A percentile compares a stretch with the other conserved stretches of the same genome.
Conservation (phyloP, 2,797 vertebrate species). For the Siniperca undulata region DNA sequence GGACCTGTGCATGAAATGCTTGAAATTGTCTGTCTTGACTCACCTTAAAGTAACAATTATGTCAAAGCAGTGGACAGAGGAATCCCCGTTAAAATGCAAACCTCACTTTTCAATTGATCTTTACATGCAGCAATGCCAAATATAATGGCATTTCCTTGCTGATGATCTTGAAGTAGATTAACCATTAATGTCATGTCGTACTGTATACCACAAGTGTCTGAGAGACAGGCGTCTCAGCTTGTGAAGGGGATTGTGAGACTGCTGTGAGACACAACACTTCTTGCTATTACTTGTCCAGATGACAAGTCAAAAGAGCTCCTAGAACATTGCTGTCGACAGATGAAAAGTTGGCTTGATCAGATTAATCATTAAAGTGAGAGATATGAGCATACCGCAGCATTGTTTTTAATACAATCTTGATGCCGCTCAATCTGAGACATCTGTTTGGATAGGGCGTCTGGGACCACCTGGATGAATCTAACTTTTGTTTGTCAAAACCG, state of each 20-base stretch:
- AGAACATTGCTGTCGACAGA: slow-evolving; percentile 76
- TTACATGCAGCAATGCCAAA: slow-evolving; percentile 7
- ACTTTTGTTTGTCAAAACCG: slow-evolving; percentile 81
- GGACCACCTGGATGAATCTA: slow-evolving; percentile 86
- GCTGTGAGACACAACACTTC: slow-evolving; percentile 83
- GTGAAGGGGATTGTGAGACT: slow-evolving; percentile 64
- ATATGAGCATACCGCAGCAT: slow-evolving; percentile 71
- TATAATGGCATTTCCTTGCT: background rate
- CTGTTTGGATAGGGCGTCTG: slow-evolving; percentile 83
- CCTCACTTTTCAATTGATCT: slow-evolving; percentile 27
- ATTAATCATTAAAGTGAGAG: slow-evolving; percentile 87
- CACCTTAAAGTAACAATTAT: slow-evolving; percentile 44
- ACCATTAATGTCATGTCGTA: slow-evolving; percentile 20
- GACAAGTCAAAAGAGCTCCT: slow-evolving; percentile 74
- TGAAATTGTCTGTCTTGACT: slow-evolving; percentile 47
- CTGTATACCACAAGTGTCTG: slow-evolving; percentile 47
- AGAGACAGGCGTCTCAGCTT: slow-evolving; percentile 51
- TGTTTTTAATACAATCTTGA: slow-evolving; percentile 78
- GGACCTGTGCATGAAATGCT: slow-evolving; percentile 46
- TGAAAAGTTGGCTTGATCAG: slow-evolving; percentile 86
- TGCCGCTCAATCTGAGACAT: slow-evolving; percentile 71
- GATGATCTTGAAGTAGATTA: slow-evolving; percentile 40
- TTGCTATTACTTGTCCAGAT: slow-evolving; percentile 83
- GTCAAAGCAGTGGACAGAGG: slow-evolving; percentile 27
- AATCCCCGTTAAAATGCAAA: slow-evolving; percentile 30